Base-by-base conservation (phyloP, 2,113 vertebrate genomes). In the Ellobius talpinus region DNA sequence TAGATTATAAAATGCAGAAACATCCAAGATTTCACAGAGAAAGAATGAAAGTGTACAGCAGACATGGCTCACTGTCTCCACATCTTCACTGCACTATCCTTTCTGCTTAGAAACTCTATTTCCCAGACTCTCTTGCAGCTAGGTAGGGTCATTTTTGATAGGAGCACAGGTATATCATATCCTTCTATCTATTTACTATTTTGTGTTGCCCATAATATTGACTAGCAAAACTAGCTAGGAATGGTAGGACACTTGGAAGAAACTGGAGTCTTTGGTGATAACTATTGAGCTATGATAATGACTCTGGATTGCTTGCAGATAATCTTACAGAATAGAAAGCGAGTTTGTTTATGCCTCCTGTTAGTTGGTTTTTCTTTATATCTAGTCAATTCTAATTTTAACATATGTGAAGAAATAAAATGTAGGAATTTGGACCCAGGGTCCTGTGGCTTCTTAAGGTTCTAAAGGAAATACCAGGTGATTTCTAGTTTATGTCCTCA, bases 401-500 rank as follows among this genome's bases (percentile, higher is more conserved):
- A 86, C 42, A 86, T 21, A 84, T 33, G 13, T 77, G 29, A 88
- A 91, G 66, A 89, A 63, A 93, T 87, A 17, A n/a, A 86, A 85
- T 85, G 70, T 65, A n/a, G 17, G 21, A 77, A 76, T 76, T 70
- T 93, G 16, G 1, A 77, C 6, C 36, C 63, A 24, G 23, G 33
- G 17, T 29, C 68, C 39, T 61, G 1, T 68, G 19, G 7, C 61
- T 78, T 85, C 36, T 36, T 72, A 50, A 70, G n/a, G 45, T 72
- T 72, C 58, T 90, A 29, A 65, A 86, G 73, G 33, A 76, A 76
- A 14, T 5, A 26, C 33, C 7, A 16, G 13, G 33, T 77, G 55
- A 85, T 68, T 91, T 89, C 50, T 12, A 91, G 65, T 33, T 55
- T 78, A 45, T 85, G 23, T 4, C 12, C 8, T 47, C 13, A n/a